Base-by-base conservation (phyloP, 2,797 vertebrate genomes). In the Mormyrops boulengeri region DNA sequence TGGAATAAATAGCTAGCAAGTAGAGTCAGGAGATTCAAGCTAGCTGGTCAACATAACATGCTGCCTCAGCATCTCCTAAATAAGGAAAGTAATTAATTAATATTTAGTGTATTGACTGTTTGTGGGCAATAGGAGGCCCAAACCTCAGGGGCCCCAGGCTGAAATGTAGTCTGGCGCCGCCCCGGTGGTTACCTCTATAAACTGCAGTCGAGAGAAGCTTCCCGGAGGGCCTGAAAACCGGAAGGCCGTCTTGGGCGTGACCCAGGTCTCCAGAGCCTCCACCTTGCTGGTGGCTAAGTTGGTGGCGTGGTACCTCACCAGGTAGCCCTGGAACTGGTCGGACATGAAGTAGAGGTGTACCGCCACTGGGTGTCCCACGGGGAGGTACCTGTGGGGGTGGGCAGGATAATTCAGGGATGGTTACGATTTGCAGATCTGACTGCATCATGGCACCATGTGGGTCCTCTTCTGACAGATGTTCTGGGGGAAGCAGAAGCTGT, bases 241-340 rank as follows among this genome's bases (percentile, higher is more conserved):
- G 90, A 99, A 99, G 93, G 97, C 96, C 91, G 97, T 98, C 94
- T 97, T 98, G 41, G 97, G 97, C 91, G 97, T 97, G 91, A 99
- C 96, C 99, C 98, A 99, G 0, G 98, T 99, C 95, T 99, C 99
- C 95, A 99, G 93, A 12, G 97, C 98, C 93, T 99, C 98, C 47
- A 98, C 96, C 92, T 98, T 99, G 94, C 98, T 99, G 47, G 97
- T 98, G 26, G 97, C 98, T 95, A 99, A 94, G 73, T 99, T 99
- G 90, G 98, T 99, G 30, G 97, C 98, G 0, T 98, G 98, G 91
- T 99, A 98, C 91, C 95, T 97, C 92, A 99, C 94, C 88, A 99
- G 95, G 94, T 99, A 99, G 91, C 99, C 99, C 94, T 99, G 98
- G 95, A 99, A 99, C 92, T 97, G 97, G 93, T 99, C 99, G 0